Percentiles rank a stretch among this genome's conserved stretches.
Evolutionary conservation across 2,113 vertebrate genomes (phyloP).

Genomic region (Murina feae): DNA sequence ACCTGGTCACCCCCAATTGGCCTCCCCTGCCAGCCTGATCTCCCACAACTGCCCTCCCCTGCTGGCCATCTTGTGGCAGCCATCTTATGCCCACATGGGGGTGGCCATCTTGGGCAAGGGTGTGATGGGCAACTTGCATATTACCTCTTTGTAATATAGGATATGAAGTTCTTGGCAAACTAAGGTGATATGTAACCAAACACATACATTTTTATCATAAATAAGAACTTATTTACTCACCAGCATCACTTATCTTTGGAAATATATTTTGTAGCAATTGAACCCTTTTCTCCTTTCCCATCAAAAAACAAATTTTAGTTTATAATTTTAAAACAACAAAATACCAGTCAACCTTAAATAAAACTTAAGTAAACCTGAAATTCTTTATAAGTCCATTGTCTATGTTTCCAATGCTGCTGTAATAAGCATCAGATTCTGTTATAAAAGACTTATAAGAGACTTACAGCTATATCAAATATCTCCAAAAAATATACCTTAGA

Average conservation of each 20-base stretch:
- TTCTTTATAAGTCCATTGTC: neutral
- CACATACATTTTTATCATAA: neutral
- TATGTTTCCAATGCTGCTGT: neutral
- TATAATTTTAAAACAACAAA: conserved; percentile 20
- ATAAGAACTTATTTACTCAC: neutral
- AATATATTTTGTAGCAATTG: neutral
- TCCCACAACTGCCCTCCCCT: too few species aligned
- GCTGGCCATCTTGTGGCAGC: too few species aligned
- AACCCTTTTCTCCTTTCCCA: neutral
- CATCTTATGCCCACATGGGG: too few species aligned
- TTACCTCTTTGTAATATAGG: too few species aligned
- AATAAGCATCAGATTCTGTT: neutral
- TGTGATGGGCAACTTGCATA: too few species aligned
- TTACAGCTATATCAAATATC: neutral
- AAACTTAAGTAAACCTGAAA: neutral
- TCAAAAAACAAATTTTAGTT: neutral
- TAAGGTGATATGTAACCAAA: neutral
- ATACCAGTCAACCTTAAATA: neutral
- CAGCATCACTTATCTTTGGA: neutral
- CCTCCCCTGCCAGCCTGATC: too few species aligned
- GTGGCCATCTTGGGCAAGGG: too few species aligned
- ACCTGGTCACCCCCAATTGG: too few species aligned
- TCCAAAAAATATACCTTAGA: conserved; percentile 4
- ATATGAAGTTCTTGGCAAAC: neutral
- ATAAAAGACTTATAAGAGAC: neutral